These are phyloP conservation scores for Epinotia nisella DNA, from an alignment of 2,888 invertebrate species.

Conservation along the genomic window DNA sequence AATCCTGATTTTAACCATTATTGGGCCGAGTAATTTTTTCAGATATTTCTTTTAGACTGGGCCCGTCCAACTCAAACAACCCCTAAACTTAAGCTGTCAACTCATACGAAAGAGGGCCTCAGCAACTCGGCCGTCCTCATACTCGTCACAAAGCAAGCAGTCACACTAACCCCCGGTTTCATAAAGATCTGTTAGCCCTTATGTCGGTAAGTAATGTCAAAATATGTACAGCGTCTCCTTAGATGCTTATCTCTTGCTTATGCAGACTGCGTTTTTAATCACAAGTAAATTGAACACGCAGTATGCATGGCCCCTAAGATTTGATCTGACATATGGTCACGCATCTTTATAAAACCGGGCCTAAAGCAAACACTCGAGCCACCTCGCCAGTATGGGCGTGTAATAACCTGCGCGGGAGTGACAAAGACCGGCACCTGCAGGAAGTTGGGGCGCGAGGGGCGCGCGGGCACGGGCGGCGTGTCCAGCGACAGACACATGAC, in stretches of 20 bases:
- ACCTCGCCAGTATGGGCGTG: constrained; percentile 41
- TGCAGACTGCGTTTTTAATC: too few relatives aligned
- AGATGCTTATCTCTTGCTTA: too few relatives aligned
- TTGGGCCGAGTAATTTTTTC: too few relatives aligned
- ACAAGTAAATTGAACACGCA: too few relatives aligned
- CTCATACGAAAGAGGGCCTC: background rate
- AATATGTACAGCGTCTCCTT: too few relatives aligned
- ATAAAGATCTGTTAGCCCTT: background rate
- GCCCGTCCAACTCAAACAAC: background rate
- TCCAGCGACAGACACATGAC: constrained; percentile 66
- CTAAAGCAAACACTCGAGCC: constrained; percentile 25
- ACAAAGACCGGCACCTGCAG: constrained; percentile 87
- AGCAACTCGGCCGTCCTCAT: background rate
- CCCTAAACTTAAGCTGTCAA: background rate
- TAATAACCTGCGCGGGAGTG: constrained; percentile 77
- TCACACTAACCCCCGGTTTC: background rate
- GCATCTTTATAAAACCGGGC: too few relatives aligned
- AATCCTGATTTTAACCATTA: too few relatives aligned
- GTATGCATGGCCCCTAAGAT: too few relatives aligned
- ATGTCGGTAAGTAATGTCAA: too few relatives aligned
- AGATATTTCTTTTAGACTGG: background rate
- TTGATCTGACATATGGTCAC: too few relatives aligned
- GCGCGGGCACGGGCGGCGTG: constrained; percentile 71
- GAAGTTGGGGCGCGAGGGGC: constrained; percentile 89
- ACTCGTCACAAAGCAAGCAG: background rate